A percentile compares a stretch with the other conserved stretches of the same genome.
phyloP scores from a whole-genome alignment of 2,113 vertebrate genomes.

The Gracilinanus agilis region DNA sequence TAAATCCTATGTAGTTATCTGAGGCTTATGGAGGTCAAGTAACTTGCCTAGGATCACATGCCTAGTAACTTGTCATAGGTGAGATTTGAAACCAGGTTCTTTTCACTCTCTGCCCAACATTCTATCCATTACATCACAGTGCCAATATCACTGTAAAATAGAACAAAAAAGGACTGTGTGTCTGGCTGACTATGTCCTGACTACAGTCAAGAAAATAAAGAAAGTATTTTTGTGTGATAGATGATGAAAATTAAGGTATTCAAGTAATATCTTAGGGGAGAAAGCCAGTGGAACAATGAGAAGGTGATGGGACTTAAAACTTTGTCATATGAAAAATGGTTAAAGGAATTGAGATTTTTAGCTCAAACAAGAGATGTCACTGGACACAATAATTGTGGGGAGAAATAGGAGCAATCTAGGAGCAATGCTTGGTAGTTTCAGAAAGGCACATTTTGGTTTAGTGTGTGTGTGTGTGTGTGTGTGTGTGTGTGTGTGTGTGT shows the following conservation, averaged over 20 bases:
- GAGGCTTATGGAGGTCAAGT: neutral
- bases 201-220: neutral
- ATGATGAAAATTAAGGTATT: neutral
- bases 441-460: neutral
- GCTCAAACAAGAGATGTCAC: too few species aligned
- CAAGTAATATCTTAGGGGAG: neutral
- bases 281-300: neutral
- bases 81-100: too few species aligned
- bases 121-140: too few species aligned
- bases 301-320: too few species aligned
- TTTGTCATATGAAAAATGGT: neutral
- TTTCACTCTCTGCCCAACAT: too few species aligned
- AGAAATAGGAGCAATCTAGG: neutral
- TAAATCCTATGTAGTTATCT: neutral
- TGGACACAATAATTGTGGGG: neutral
- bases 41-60: too few species aligned
- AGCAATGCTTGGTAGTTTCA: neutral
- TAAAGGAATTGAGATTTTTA: neutral
- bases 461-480: too few species aligned
- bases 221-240: neutral
- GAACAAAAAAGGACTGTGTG: neutral
- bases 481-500: too few species aligned
- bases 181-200: neutral
- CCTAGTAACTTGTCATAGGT: too few species aligned
- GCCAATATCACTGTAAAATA: neutral